Evolutionary conservation across 2,113 vertebrate genomes (phyloP), one percentile per base, ranked within the genome.

Genomic region (Oryzias curvinotus): DNA sequence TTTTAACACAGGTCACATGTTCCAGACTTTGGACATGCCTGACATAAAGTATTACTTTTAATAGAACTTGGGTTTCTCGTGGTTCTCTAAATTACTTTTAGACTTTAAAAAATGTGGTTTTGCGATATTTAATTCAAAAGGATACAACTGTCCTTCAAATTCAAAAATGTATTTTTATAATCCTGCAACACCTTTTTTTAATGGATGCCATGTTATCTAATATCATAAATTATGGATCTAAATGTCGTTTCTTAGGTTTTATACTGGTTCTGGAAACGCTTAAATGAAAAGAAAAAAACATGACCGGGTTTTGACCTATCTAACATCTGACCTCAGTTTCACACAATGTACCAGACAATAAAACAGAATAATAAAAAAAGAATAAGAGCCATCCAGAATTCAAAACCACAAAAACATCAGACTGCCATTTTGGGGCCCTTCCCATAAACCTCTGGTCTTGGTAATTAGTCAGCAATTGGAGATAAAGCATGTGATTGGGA

Each of bases 401-500:
- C 76, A 55, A 58, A 80, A 88, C 89, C 86, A 75, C 88, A 85
- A 85, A 86, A 80, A 73, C 83, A 85, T 78, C 84, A 89, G 77
- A 77, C 85, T 88, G 87, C 75, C 86, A 83, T 89, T 76, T 74
- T 79, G 75, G 85, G 85, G 81, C 25, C 85, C 67, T 82, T 88
- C 83, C 83, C 85, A 84, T 75, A 78, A 74, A 73, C 79, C 82
- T 59, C 70, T 70, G 78, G 81, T 83, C 88, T 83, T 81, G 86
- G 82, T 90, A 90, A 92, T 91, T 91, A 91, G 88, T 90, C 88
- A 87, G 87, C 86, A 73, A 84, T 87, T 85, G 85, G 68, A 88
- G 89, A 91, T 88, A 87, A 88, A 87, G 80, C 62, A 56, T 85
- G 86, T 86, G 87, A 91, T 83, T 87, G 87, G 80, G 81, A 85